Evolutionary conservation across 2,888 invertebrate species (phyloP).

Genomic region (Perizoma affinitatum): DNA sequence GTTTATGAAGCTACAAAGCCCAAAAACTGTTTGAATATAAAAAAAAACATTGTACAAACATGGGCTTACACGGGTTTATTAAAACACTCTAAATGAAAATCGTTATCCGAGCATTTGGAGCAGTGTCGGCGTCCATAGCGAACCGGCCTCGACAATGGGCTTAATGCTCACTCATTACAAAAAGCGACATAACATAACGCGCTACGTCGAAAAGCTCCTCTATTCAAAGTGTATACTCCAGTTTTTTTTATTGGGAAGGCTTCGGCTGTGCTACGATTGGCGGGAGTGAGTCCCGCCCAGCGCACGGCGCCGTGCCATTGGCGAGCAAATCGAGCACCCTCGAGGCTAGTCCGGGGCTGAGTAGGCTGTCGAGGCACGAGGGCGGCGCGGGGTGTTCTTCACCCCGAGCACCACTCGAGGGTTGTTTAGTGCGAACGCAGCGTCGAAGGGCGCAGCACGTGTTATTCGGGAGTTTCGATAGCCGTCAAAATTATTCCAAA

Average conservation of each 20-base stretch:
- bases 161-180: slow-evolving; percentile 84
- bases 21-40: slow-evolving; percentile 32
- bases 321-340: slow-evolving; percentile 77
- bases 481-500: slow-evolving; percentile 80
- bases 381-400: slow-evolving; percentile 82
- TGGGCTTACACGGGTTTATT: slow-evolving; percentile 79
- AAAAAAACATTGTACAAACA: slow-evolving; percentile 62
- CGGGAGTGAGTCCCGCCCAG: slow-evolving; percentile 69
- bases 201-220: slow-evolving; percentile 80
- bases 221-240: slow-evolving; percentile 83
- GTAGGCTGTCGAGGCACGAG: slow-evolving; percentile 82
- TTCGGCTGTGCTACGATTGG: slow-evolving; percentile 65
- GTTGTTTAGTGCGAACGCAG: slow-evolving; percentile 81
- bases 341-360: slow-evolving; percentile 73
- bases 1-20: too few species aligned
- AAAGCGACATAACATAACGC: slow-evolving; percentile 83
- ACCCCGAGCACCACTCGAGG: slow-evolving; percentile 83
- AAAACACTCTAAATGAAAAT: slow-evolving; percentile 83
- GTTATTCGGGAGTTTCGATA: slow-evolving; percentile 63
- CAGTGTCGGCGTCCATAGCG: slow-evolving; percentile 79
- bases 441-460: slow-evolving; percentile 81
- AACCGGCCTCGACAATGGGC: slow-evolving; percentile 82
- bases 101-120: slow-evolving; percentile 80
- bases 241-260: slow-evolving; percentile 77
- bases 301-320: slow-evolving; percentile 62